Evolutionary conservation across 2,113 vertebrate genomes (phyloP), one percentile per base, ranked within the genome.

Genomic region (Ursus arctos): DNA sequence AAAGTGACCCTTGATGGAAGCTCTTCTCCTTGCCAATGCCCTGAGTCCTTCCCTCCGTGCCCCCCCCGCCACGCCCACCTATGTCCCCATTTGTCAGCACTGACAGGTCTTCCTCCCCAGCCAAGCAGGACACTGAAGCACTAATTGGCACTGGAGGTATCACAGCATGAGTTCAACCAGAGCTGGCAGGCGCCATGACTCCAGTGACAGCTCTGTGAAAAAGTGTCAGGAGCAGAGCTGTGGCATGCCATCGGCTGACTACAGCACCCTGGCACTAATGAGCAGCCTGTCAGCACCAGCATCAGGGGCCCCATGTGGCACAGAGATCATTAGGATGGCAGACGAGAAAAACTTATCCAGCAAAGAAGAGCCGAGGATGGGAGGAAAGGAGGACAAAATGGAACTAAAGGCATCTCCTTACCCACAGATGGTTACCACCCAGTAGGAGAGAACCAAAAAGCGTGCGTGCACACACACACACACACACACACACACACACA

Each of bases 101-200:
- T 83, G 95, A 97, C 85, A 94, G 72, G 80, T n/a, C 88, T 80
- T 77, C 76, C 82, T 97, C 93, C 59, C 36, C 57, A 83, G 65
- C 95, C 90, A 94, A 19, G 87, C 71, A 94, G 97, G 83, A 89
- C 96, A 96, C 96, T 2, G 24, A 80, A 40, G 26, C 94, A 98
- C 94, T 97, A 97, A 91, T 95, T 98, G 98, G 92, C 96, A 97
- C 96, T 93, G 63, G 97, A 97, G 93, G 91, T 95, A 97, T 96
- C 97, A 89, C 97, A 95, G 81, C 91, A 86, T 57, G 69, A 95
- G 91, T 95, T 96, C 95, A 47, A 92, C 97, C 3, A 0, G 98
- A 97, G 97, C 97, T 98, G 95, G 97, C 97, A 97, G 98, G 95
- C 90, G 22, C 93, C 28, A 61, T 61, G 94, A 90, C 94, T 98